Conservation (phyloP, 2,113 vertebrate species). For the Sturnus vulgaris region DNA sequence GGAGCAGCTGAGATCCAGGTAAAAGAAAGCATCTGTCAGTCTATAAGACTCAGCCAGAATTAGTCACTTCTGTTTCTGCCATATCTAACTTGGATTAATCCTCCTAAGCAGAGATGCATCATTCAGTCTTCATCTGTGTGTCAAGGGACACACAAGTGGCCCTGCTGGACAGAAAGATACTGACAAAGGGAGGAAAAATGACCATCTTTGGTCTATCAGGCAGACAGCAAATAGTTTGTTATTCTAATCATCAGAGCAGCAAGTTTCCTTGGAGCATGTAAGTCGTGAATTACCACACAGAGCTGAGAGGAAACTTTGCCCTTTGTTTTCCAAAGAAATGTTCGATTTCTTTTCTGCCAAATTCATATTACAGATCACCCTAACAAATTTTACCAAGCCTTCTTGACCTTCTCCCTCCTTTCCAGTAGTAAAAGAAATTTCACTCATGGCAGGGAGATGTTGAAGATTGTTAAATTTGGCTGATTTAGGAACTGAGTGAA, state of each 20-base stretch:
- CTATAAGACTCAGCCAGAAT: not conserved
- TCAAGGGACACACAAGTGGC: not conserved
- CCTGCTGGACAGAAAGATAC: not conserved
- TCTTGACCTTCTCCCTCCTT: conserved; percentile 48
- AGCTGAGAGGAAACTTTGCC: conserved; percentile 48
- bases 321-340: conserved; percentile 65
- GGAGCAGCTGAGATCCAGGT: not conserved
- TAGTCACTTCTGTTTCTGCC: not conserved
- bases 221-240: conserved; percentile 29
- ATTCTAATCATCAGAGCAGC: not conserved
- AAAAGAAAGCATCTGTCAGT: not conserved
- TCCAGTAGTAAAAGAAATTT: conserved; percentile 42
- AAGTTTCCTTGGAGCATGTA: conserved; percentile 17
- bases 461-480: conserved; percentile 27
- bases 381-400: conserved; percentile 62
- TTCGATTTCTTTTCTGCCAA: conserved; percentile 59
- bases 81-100: not conserved
- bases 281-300: conserved; percentile 27
- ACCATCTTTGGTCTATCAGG: conserved; percentile 45
- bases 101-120: not conserved
- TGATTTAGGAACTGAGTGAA: conserved; percentile 22
- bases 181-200: not conserved
- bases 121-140: not conserved
- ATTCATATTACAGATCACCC: conserved; percentile 28
- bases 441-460: not conserved